These are phyloP conservation scores for Zaprionus vittiger DNA, from an alignment of 1,140 invertebrate genomes.

Conservation along the genomic window DNA sequence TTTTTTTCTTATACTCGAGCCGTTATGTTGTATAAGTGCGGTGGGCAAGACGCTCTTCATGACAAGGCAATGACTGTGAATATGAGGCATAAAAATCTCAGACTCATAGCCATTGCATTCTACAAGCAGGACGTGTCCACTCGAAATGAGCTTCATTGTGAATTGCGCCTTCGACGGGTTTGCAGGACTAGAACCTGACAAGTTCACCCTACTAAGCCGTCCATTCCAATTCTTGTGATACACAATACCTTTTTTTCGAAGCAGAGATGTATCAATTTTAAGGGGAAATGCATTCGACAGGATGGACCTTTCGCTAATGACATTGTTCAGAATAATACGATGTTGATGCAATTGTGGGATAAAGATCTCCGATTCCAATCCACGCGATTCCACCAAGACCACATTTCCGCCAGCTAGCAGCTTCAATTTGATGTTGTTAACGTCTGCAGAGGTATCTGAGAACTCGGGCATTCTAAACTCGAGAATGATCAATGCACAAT, in stretches of 20 bases:
- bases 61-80: constrained; percentile 46
- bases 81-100: constrained; percentile 55
- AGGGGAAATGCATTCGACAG: background rate
- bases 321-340: constrained; percentile 35
- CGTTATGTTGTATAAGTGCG: constrained; percentile 10
- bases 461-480: background rate
- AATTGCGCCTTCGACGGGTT: background rate
- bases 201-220: background rate
- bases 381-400: constrained; percentile 28
- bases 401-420: constrained; percentile 42
- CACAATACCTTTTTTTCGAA: background rate
- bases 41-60: constrained; percentile 46
- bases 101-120: constrained; percentile 55
- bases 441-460: no score
- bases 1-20: background rate
- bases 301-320: constrained; percentile 11
- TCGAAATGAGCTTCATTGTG: constrained; percentile 44
- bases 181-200: background rate
- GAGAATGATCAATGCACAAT: background rate
- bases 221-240: background rate
- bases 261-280: background rate
- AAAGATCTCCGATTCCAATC: constrained; percentile 56
- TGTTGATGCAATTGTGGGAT: constrained; percentile 24
- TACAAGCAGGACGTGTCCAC: constrained; percentile 51
- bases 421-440: constrained; percentile 19